Evolutionary conservation across 2,113 vertebrate genomes (phyloP).

Genomic region (Onychorhynchus coronatus): DNA sequence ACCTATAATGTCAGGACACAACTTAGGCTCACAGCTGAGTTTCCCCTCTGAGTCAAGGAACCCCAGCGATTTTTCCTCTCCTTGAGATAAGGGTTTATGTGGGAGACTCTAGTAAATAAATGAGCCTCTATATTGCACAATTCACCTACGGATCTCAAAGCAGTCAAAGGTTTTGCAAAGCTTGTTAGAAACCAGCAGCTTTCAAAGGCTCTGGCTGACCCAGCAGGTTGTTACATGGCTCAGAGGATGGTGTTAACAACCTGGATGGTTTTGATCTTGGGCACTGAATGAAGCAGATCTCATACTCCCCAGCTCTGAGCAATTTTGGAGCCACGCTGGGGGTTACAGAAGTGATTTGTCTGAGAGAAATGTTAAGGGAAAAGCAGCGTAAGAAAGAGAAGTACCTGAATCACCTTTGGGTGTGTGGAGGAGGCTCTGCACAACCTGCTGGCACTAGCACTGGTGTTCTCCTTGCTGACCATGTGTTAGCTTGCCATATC

Average conservation of each 20-base stretch:
- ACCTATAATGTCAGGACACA: neutral
- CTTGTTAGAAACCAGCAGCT: neutral
- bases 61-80: neutral
- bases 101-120: neutral
- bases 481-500: neutral
- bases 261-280: neutral
- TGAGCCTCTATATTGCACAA: rapidly evolving
- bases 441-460: neutral
- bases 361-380: neutral
- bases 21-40: neutral
- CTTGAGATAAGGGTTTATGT: neutral
- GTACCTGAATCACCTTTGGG: neutral
- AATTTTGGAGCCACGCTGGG: neutral
- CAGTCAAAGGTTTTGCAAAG: neutral
- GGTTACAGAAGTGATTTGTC: neutral
- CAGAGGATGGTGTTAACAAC: neutral
- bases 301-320: neutral
- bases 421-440: neutral
- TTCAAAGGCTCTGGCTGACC: neutral
- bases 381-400: neutral
- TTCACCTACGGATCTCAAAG: neutral
- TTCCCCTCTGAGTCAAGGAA: neutral
- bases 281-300: neutral
- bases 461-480: neutral
- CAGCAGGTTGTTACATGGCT: neutral